These are phyloP conservation scores for Poecile montanus DNA, from an alignment of 2,797 vertebrate genomes.

Conservation along the genomic window DNA sequence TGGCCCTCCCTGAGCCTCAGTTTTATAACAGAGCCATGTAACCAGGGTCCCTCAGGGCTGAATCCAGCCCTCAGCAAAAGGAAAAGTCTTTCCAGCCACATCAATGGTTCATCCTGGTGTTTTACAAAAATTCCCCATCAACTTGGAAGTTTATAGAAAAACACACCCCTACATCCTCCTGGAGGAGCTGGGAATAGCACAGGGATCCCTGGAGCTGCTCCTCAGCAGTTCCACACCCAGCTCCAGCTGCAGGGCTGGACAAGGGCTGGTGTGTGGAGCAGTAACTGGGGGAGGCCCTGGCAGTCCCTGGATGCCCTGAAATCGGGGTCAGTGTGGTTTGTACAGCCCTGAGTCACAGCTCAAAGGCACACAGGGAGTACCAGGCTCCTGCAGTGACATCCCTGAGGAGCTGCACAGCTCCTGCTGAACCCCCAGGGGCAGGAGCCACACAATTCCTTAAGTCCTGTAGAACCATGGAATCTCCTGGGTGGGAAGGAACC, in stretches of 20 bases:
- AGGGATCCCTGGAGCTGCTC: not conserved
- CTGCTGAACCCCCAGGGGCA: not conserved
- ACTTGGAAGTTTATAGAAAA: not conserved
- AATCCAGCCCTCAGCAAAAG: not conserved
- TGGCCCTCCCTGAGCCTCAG: not conserved
- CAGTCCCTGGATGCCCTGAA: not conserved
- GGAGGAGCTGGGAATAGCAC: not conserved
- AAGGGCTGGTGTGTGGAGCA: not conserved
- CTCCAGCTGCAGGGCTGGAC: not conserved
- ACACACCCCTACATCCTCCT: not conserved
- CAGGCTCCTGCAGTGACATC: rapidly evolving
- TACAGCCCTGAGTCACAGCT: rapidly evolving
- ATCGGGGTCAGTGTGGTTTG: rapidly evolving
- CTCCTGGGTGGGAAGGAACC: not conserved
- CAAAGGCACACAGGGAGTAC: rapidly evolving
- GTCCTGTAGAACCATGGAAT: not conserved
- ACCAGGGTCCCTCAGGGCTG: not conserved
- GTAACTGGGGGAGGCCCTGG: not conserved
- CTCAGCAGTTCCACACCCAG: not conserved
- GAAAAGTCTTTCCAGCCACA: not conserved
- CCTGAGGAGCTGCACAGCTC: not conserved
- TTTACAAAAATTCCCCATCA: not conserved
- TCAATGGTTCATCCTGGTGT: not conserved
- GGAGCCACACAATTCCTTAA: rapidly evolving
- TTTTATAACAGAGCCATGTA: rapidly evolving